Evolutionary conservation across 1,140 invertebrate genomes (phyloP).

Genomic region (Amyelois transitella): DNA sequence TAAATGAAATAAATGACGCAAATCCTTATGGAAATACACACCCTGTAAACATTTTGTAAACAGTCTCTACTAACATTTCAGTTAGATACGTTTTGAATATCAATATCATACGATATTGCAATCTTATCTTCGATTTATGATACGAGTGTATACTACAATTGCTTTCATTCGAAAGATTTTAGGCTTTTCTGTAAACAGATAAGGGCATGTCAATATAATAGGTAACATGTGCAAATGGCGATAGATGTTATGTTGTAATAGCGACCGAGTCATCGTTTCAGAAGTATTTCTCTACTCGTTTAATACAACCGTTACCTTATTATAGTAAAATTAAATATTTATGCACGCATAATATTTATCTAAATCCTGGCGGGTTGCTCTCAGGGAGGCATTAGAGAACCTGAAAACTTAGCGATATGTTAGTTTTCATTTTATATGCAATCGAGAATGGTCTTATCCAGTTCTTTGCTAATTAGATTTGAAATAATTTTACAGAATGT

Average conservation of each 20-base stretch:
- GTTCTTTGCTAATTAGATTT: background rate
- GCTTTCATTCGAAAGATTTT: constrained; percentile 24
- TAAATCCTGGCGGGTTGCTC: no score
- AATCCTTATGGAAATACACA: background rate
- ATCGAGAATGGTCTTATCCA: no score
- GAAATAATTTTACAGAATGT: no score
- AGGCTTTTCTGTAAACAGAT: constrained; percentile 13
- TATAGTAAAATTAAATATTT: no score
- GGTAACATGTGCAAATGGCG: background rate
- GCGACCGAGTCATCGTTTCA: background rate
- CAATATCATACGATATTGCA: constrained; percentile 34
- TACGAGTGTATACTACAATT: constrained; percentile 32
- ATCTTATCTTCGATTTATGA: constrained; percentile 34
- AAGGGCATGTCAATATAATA: background rate
- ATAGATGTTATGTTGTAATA: background rate
- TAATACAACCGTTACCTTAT: no score
- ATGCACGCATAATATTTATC: no score
- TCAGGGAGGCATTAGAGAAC: no score
- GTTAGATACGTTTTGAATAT: constrained; percentile 3
- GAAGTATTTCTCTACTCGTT: no score
- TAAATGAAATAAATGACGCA: background rate
- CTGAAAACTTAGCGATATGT: no score
- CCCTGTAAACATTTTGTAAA: background rate
- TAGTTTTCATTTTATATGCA: no score
- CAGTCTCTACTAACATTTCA: background rate